Evolutionary conservation across 1,140 invertebrate species (phyloP).

Genomic region (Danaus melanippus): DNA sequence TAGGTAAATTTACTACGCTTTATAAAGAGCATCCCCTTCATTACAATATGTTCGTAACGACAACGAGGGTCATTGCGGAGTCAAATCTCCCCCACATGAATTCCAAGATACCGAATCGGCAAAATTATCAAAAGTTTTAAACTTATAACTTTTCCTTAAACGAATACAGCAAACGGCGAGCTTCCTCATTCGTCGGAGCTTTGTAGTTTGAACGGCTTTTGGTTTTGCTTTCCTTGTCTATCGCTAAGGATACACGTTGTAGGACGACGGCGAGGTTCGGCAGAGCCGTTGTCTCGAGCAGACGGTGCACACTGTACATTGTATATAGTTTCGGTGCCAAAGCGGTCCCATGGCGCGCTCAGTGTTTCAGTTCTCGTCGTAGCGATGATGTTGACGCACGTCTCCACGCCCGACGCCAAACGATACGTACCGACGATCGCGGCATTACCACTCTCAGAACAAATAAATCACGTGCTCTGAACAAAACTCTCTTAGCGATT

Average conservation of each 20-base stretch:
- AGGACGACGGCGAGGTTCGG: conserved; percentile 33
- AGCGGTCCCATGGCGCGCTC: conserved; percentile 33
- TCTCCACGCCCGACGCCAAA: conserved; percentile 27
- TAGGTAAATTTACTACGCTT: conserved; percentile 63
- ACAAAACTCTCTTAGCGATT: conserved; percentile 53
- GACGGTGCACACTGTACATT: conserved; percentile 22
- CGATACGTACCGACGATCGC: conserved; percentile 48
- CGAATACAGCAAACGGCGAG: conserved; percentile 35
- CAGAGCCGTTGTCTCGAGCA: conserved; percentile 36
- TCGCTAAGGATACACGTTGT: conserved; percentile 23
- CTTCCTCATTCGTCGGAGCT: conserved; percentile 34
- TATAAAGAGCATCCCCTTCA: conserved; percentile 65
- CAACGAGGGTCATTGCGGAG: conserved; percentile 56
- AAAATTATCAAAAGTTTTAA: conserved; percentile 70
- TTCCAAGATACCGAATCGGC: conserved; percentile 49
- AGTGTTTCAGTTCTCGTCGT: conserved; percentile 48
- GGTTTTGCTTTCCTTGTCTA: conserved; percentile 41
- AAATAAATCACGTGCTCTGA: conserved; percentile 56
- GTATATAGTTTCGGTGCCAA: conserved; percentile 33
- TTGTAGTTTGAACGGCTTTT: conserved; percentile 24
- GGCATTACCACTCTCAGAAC: conserved; percentile 41
- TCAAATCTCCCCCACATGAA: conserved; percentile 53
- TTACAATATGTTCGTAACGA: conserved; percentile 67
- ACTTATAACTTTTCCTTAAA: conserved; percentile 64
- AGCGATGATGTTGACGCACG: conserved; percentile 57